Evolutionary conservation across 2,888 invertebrate genomes (phyloP).

Genomic region (Meandrusa payeni): DNA sequence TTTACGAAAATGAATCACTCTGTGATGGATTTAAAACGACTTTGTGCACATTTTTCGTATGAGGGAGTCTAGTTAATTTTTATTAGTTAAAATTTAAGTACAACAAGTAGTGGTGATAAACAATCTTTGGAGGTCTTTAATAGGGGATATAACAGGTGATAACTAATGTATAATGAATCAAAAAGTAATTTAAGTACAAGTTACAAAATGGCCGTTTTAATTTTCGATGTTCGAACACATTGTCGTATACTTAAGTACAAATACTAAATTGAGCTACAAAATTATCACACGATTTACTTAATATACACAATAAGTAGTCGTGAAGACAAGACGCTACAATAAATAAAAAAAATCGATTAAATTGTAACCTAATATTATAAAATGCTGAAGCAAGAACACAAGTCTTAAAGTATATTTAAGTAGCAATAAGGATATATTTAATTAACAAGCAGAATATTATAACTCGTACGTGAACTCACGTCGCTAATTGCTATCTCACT

Average conservation of each 20-base stretch:
- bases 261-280: conserved; percentile 68
- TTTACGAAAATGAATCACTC: conserved; percentile 26
- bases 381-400: conserved; percentile 61
- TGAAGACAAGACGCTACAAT: conserved; percentile 46
- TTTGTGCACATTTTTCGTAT: conserved; percentile 14
- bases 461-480: conserved; percentile 43
- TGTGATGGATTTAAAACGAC: conserved; percentile 20
- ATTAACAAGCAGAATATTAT: conserved; percentile 45
- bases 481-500: conserved; percentile 63
- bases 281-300: conserved; percentile 59
- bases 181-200: conserved; percentile 28
- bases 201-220: conserved; percentile 17
- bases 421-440: conserved; percentile 36
- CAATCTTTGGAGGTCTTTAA: conserved; percentile 17
- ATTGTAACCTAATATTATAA: conserved; percentile 42
- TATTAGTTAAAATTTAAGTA: conserved; percentile 11
- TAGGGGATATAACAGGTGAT: conserved; percentile 1
- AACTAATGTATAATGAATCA: conserved; percentile 1
- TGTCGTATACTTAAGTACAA: conserved; percentile 58
- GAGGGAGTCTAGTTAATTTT: not conserved
- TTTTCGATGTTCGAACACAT: conserved; percentile 59
- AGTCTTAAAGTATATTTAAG: conserved; percentile 33
- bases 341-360: conserved; percentile 36
- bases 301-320: conserved; percentile 54
- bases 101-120: conserved; percentile 1